Evolutionary conservation across 53 echinoderm and acorn worm species (phyloP), one percentile per base, ranked within the genome.

Genomic region (Echinometra lucunter): DNA sequence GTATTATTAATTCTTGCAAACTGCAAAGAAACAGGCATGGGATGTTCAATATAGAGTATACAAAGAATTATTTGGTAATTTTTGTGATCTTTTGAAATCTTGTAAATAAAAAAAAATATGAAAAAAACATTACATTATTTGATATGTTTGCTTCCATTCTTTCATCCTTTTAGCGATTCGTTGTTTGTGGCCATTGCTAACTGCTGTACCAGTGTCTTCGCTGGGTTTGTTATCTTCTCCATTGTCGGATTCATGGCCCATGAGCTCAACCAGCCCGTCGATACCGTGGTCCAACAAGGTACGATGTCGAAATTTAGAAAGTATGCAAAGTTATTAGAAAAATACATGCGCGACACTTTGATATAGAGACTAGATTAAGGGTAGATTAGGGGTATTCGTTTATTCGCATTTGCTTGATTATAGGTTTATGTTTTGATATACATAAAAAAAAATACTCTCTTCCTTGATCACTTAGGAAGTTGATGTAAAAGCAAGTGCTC

Each of bases 141-240:
- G 63, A 63, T 25, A 63, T 27, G 25, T 63, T 63, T 63, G 5
- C 4, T 6, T 63, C 21, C 6, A 27, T 23, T 63, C 7, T 63
- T 63, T 63, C 60, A 28, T 6, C 30, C 12, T 25, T 44, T 45
- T 30, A 99, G 99, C 44, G 99, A 99, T 85, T 96, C 99, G 4
- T 58, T 99, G 66, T 96, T 99, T 87, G 99, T 99, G 3, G 98
- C 99, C 13, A 95, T 97, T n/a, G 96, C 96, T 32, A 99, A 99
- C 91, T 98, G 99, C 55, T 95, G 94, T 44, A 99, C 99, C 42
- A 97, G 97, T 91, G 88, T 99, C 23, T 99, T 99, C 83, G 99
- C 99, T 0, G 99, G 99, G 3, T 99, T 99, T 70, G 99, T 99
- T 37, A 99, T 99, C 90, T 99, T 99, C 91, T 99, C 99, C 67